Evolutionary conservation across 2,797 vertebrate species (phyloP).

Genomic region (Triplophysa bombifrons): DNA sequence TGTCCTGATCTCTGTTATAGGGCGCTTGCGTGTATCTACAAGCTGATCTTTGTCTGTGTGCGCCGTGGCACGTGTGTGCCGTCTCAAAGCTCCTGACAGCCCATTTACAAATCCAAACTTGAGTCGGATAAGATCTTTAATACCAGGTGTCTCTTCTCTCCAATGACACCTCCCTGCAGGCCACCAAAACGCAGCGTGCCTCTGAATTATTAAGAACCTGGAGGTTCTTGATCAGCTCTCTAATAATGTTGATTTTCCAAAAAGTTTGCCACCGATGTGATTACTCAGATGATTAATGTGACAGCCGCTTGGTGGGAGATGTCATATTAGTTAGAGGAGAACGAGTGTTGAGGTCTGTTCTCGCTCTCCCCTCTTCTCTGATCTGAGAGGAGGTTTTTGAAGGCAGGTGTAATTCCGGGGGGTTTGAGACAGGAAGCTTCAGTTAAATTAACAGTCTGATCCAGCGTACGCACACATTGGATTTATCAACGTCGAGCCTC

Average conservation of each 20-base stretch:
- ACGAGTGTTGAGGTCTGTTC: conserved; percentile 27
- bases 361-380: neutral
- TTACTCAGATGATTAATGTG: conserved; percentile 68
- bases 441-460: conserved; percentile 27
- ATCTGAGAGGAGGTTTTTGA: conserved; percentile 32
- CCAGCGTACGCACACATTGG: neutral
- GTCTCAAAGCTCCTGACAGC: conserved; percentile 29
- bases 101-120: conserved; percentile 54
- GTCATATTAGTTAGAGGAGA: conserved; percentile 63
- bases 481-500: neutral
- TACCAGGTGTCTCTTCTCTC: conserved; percentile 64
- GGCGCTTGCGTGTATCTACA: conserved; percentile 18
- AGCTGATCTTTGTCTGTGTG: conserved; percentile 40
- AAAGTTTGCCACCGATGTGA: conserved; percentile 50
- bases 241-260: conserved; percentile 63
- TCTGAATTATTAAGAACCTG: conserved; percentile 70
- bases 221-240: conserved; percentile 55
- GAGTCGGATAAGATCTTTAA: conserved; percentile 68
- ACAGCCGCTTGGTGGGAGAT: conserved; percentile 59
- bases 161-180: conserved; percentile 65
- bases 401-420: conserved; percentile 8
- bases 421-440: conserved; percentile 7
- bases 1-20: conserved; percentile 14
- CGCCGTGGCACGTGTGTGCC: conserved; percentile 36
- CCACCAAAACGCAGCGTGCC: conserved; percentile 26